phyloP scores from a whole-genome alignment of 2,113 vertebrate genomes.

The Melanostigma gelatinosum region DNA sequence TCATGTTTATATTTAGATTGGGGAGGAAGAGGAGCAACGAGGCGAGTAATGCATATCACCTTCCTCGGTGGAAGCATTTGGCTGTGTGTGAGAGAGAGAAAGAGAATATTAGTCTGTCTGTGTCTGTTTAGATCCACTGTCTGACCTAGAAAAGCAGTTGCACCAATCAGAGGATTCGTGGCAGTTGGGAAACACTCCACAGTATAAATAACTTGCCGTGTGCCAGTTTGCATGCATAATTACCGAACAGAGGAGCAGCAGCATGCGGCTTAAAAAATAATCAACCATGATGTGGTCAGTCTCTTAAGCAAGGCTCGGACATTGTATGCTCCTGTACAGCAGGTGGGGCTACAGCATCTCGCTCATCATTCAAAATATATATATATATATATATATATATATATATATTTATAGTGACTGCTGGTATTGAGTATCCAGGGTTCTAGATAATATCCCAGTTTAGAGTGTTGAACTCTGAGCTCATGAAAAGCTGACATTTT shows the following conservation, averaged over 20 bases:
- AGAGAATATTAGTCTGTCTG: slow-evolving; percentile 54
- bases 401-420: no score
- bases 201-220: slow-evolving; percentile 83
- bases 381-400: neutral
- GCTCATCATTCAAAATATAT: slow-evolving; percentile 30
- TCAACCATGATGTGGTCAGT: slow-evolving; percentile 7
- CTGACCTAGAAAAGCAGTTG: slow-evolving; percentile 84
- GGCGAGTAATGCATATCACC: slow-evolving; percentile 69
- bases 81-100: slow-evolving; percentile 46
- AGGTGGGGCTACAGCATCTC: slow-evolving; percentile 72
- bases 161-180: slow-evolving; percentile 68
- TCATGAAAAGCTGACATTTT: neutral
- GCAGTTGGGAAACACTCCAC: slow-evolving; percentile 72
- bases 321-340: slow-evolving; percentile 61
- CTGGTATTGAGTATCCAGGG: no score
- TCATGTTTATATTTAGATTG: slow-evolving; percentile 77
- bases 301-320: slow-evolving; percentile 39
- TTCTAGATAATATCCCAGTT: no score
- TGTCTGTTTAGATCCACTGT: slow-evolving; percentile 54
- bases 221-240: slow-evolving; percentile 82
- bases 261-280: slow-evolving; percentile 44
- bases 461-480: neutral
- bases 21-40: slow-evolving; percentile 71
- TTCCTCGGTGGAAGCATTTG: slow-evolving; percentile 66
- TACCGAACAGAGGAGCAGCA: slow-evolving; percentile 54